Evolutionary conservation across 2,113 vertebrate genomes (phyloP).

Genomic region (Halcyon senegalensis): DNA sequence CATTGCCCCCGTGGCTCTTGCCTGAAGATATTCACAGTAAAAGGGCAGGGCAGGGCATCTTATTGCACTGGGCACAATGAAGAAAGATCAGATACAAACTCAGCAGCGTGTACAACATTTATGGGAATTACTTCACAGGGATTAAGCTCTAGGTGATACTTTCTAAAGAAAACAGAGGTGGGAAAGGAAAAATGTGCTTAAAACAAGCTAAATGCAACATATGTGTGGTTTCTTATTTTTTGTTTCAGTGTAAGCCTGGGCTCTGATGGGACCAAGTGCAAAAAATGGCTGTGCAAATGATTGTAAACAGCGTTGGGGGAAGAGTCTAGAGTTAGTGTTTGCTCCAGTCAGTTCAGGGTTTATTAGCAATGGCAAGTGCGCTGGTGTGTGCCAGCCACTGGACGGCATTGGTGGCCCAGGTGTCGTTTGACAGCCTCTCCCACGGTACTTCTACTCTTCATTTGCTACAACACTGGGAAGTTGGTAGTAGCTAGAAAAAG

Average conservation of each 20-base stretch:
- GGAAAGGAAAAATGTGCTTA: not conserved
- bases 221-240: not conserved
- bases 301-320: rapidly evolving
- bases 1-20: not conserved
- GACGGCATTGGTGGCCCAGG: not conserved
- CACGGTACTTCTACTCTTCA: not conserved
- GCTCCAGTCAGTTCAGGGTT: not conserved
- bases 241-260: not conserved
- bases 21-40: not conserved
- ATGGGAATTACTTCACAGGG: not conserved
- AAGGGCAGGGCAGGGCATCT: not conserved
- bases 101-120: not conserved
- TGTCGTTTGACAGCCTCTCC: not conserved
- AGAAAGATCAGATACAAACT: not conserved
- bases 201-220: not conserved
- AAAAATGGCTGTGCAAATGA: rapidly evolving
- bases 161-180: not conserved
- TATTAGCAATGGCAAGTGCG: not conserved
- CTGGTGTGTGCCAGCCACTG: not conserved
- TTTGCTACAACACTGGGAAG: not conserved
- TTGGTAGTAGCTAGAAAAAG: not conserved
- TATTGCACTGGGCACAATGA: not conserved
- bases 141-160: not conserved
- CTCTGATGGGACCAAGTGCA: not conserved
- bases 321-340: not conserved